Base-by-base conservation (phyloP, 2,888 invertebrate genomes). In the Gerris lacustris region DNA sequence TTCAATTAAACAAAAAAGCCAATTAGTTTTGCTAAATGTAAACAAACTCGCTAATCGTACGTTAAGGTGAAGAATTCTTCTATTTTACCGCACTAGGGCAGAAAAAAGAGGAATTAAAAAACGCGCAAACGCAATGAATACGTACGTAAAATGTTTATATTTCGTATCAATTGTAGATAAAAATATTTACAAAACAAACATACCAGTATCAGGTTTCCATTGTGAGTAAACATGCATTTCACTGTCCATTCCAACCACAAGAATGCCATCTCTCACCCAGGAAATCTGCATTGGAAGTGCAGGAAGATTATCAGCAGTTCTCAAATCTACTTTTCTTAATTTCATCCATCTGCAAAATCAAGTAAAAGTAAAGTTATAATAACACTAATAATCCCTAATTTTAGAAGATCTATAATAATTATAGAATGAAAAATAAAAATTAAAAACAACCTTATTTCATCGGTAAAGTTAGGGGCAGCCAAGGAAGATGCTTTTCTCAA, bases 201-300 rank as follows among this genome's bases (percentile, higher is more conserved):
- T 76, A 80, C 80, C 75, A 55, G 81, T 80, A 77, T 88, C 87
- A 0, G 92, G 90, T 78, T 92, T 92, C 98, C 98, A 99, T 79
- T 99, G 99, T 0, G 96, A 96, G 80, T 97, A 99, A 0, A 99
- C 96, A 78, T 98, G 96, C 96, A 99, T 97, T 80, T 99, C 99
- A 5, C 96, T 97, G 80, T 98, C 96, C 97, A 99, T 97, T 4
- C 98, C 99, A 1, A 99, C 96, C 0, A 99, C 95, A 1, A 99
- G 82, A 75, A 99, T 94, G 0, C 98, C 98, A 79, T 98, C 98
- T 44, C 99, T 86, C 0, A 98, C 96, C 98, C 99, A 99, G 2
- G 96, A 96, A 77, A 98, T 92, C 80, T 97, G 96, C 92, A 98
- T 98, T 0, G 99, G 99, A 67, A 99, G 81, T 0, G 98, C 97